phyloP scores from a whole-genome alignment of 2,113 vertebrate genomes.

The Cochlearius cochlearius region DNA sequence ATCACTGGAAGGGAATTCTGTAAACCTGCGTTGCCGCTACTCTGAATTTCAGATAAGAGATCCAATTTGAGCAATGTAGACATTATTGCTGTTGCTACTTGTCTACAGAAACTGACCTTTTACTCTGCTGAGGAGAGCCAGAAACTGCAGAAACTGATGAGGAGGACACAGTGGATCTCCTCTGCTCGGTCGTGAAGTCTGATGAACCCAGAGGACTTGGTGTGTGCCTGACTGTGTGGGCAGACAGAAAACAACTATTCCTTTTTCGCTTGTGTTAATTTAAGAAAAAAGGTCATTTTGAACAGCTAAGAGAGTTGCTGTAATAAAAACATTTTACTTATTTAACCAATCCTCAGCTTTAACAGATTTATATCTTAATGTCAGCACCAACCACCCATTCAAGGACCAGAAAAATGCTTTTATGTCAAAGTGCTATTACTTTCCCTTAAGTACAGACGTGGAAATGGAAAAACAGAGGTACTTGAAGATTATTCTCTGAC shows the following conservation, averaged over 20 bases:
- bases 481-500: background rate
- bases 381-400: background rate
- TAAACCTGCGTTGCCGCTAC: conserved; percentile 3
- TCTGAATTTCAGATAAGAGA: conserved; percentile 29
- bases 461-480: background rate
- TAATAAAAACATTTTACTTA: conserved; percentile 19
- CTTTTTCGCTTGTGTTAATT: conserved; percentile 3
- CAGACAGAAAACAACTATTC: conserved; percentile 8
- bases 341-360: conserved; percentile 8
- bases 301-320: background rate
- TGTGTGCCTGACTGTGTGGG: background rate
- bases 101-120: background rate
- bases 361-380: conserved; percentile 19
- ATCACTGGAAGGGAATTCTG: conserved; percentile 9
- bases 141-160: background rate
- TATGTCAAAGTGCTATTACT: background rate
- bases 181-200: background rate
- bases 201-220: background rate
- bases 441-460: background rate
- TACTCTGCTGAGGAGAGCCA: conserved; percentile 6
- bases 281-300: background rate
- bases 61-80: background rate
- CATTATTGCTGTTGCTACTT: conserved; percentile 1
- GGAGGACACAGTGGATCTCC: conserved; percentile 1
- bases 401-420: background rate